Conservation (phyloP, 2,797 vertebrate species). For the Centroberyx gerrardi region DNA sequence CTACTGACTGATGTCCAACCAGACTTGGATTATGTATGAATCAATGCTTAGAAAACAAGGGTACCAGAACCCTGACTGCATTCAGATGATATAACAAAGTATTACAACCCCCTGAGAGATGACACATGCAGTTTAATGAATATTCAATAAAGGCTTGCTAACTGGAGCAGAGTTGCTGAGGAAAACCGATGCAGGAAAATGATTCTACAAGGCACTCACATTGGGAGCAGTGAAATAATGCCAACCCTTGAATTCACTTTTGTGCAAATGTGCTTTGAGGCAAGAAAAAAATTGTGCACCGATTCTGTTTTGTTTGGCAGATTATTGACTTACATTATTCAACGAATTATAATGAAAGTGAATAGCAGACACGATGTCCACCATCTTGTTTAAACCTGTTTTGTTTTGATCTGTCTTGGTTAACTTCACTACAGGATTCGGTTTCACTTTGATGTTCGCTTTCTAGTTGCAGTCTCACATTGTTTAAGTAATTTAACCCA, state of each 20-base stretch:
- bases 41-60: slow-evolving; percentile 66
- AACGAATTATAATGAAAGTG: not conserved
- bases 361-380: not conserved
- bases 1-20: slow-evolving; percentile 51
- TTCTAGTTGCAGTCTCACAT: slow-evolving; percentile 11
- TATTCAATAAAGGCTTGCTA: slow-evolving; percentile 64
- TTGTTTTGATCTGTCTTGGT: not conserved
- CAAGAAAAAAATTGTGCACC: not conserved
- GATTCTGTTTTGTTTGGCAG: not conserved
- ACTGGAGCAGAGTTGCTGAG: slow-evolving; percentile 28
- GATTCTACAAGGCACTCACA: slow-evolving; percentile 39
- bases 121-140: slow-evolving; percentile 68
- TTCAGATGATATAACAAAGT: slow-evolving; percentile 68
- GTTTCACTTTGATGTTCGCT: slow-evolving; percentile 24
- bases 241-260: not conserved
- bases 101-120: slow-evolving; percentile 66
- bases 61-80: slow-evolving; percentile 67
- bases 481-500: slow-evolving; percentile 2
- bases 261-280: slow-evolving; percentile 4
- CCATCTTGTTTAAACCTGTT: not conserved
- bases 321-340: not conserved
- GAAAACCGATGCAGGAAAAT: slow-evolving; percentile 45
- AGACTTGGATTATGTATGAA: slow-evolving; percentile 67
- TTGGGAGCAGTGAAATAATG: slow-evolving; percentile 42
- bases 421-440: not conserved